Percentiles rank a stretch among this genome's conserved stretches.
Evolutionary conservation across 1,140 invertebrate genomes (phyloP).

Genomic region (Zaprionus capensis): DNA sequence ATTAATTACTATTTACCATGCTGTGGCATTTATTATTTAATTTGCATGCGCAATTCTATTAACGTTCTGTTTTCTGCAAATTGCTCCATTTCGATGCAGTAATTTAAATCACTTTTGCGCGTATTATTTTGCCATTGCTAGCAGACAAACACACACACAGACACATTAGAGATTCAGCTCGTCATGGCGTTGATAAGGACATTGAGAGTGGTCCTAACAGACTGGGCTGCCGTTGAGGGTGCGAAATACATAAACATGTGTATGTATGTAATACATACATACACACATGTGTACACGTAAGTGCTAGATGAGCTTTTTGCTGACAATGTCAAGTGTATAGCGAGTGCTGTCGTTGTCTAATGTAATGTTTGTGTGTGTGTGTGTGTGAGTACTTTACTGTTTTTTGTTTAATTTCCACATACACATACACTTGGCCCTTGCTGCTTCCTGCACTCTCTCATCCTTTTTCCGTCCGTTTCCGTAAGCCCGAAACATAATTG

Average conservation of each 20-base stretch:
- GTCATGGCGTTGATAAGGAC: slow-evolving; percentile 7
- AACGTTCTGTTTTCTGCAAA: neutral
- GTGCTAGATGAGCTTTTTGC: slow-evolving; percentile 6
- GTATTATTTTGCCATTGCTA: slow-evolving; percentile 2
- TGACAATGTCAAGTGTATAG: slow-evolving; percentile 10
- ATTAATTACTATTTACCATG: neutral
- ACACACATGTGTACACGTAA: neutral
- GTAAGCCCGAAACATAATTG: slow-evolving; percentile 58
- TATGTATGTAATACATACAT: neutral
- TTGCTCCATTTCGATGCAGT: slow-evolving; percentile 1
- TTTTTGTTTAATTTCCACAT: slow-evolving; percentile 4
- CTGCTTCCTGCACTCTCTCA: neutral
- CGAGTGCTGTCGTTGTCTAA: slow-evolving; percentile 7
- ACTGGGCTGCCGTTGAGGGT: neutral
- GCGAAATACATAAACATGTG: slow-evolving; percentile 1
- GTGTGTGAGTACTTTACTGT: neutral
- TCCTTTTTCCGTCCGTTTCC: neutral
- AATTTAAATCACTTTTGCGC: slow-evolving; percentile 5
- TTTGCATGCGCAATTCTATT: slow-evolving; percentile 4
- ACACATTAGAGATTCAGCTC: neutral
- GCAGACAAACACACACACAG: neutral
- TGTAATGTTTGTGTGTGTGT: neutral
- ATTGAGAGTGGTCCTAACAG: slow-evolving; percentile 1
- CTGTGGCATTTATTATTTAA: neutral
- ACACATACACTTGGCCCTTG: neutral